phyloP scores from a whole-genome alignment of 2,797 vertebrate species.

The Neosalanx taihuensis region DNA sequence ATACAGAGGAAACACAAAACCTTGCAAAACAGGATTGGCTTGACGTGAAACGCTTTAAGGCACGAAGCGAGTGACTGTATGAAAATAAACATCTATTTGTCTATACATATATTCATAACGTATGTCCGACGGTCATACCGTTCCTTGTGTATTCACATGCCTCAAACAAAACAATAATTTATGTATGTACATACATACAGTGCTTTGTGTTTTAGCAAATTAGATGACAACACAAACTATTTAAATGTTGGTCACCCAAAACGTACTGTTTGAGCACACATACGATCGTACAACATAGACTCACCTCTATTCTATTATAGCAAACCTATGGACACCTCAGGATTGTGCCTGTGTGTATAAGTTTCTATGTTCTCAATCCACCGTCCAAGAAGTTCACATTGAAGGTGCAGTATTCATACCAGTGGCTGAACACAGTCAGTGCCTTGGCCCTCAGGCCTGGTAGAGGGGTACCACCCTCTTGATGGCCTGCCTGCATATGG shows the following conservation, averaged over 20 bases:
- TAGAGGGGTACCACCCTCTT: conserved; percentile 80
- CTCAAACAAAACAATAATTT: background rate
- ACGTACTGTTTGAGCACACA: too few species aligned
- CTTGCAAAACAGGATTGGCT: background rate
- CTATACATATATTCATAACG: conserved; percentile 11
- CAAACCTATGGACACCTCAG: too few species aligned
- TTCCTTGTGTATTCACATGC: background rate
- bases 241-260: too few species aligned
- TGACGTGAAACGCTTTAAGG: conserved; percentile 42
- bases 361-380: background rate
- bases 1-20: background rate
- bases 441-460: conserved; percentile 55
- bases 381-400: background rate
- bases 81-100: conserved; percentile 46
- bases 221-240: too few species aligned
- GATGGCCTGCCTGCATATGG: conserved; percentile 81
- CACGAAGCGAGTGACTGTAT: conserved; percentile 43
- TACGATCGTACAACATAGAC: too few species aligned
- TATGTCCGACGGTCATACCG: background rate
- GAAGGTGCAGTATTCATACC: background rate
- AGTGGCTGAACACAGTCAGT: background rate
- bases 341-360: background rate
- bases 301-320: too few species aligned
- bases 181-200: too few species aligned
- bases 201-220: too few species aligned